phyloP scores from a whole-genome alignment of 2,797 vertebrate genomes.

The Poecilia gillii region DNA sequence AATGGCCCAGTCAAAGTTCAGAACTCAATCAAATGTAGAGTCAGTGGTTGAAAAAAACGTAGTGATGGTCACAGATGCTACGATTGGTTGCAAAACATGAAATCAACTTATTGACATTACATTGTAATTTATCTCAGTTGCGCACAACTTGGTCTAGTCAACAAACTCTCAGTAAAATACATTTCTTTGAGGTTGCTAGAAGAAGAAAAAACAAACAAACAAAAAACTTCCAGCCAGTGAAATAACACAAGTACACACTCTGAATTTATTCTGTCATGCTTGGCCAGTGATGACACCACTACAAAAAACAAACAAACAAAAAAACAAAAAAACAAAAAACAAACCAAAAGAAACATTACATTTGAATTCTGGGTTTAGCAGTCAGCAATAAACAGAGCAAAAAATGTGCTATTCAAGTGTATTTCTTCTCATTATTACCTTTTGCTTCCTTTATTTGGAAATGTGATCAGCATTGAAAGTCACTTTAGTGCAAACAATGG shows the following conservation, averaged over 20 bases:
- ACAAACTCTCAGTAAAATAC: neutral
- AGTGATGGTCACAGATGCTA: neutral
- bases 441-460: neutral
- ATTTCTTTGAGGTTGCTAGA: neutral
- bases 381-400: slow-evolving; percentile 18
- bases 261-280: slow-evolving; percentile 46
- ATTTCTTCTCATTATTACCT: slow-evolving; percentile 19
- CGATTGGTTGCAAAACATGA: neutral
- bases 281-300: slow-evolving; percentile 40
- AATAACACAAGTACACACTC: slow-evolving; percentile 21
- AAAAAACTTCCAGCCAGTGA: no score
- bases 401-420: slow-evolving; percentile 34
- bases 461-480: slow-evolving; percentile 16
- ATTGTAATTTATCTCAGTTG: neutral
- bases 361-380: slow-evolving; percentile 36
- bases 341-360: slow-evolving; percentile 5
- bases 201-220: neutral
- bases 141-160: neutral
- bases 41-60: neutral
- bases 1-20: neutral
- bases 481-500: slow-evolving; percentile 14
- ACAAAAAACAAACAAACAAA: slow-evolving; percentile 12
- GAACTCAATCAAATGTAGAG: neutral
- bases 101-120: neutral
- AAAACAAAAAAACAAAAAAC: slow-evolving; percentile 1